These are phyloP conservation scores for Papilio machaon DNA, from an alignment of 1,140 invertebrate species.

Conservation along the genomic window DNA sequence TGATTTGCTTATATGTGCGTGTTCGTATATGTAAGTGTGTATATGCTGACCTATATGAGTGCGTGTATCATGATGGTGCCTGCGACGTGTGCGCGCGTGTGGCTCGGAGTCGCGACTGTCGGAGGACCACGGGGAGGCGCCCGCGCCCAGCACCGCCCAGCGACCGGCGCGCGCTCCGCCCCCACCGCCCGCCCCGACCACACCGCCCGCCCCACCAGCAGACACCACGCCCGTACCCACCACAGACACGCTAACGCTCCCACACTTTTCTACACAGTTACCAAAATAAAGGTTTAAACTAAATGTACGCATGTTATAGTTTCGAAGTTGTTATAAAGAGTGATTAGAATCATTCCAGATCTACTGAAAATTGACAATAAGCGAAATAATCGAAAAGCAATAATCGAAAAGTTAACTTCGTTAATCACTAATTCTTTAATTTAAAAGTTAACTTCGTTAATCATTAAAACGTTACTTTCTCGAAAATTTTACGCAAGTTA, in stretches of 20 bases:
- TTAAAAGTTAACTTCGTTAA: too few species aligned
- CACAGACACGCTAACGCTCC: background rate
- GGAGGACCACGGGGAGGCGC: constrained; percentile 87
- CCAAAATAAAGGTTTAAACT: background rate
- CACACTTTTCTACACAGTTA: constrained; percentile 35
- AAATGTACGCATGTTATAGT: background rate
- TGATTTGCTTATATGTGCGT: too few species aligned
- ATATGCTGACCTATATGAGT: constrained; percentile 45
- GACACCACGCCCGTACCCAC: constrained; percentile 32
- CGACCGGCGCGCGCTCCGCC: constrained; percentile 50
- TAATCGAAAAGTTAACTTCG: too few species aligned
- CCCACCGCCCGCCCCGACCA: constrained; percentile 56
- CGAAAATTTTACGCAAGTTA: too few species aligned
- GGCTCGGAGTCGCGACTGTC: constrained; percentile 86
- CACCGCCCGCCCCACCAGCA: constrained; percentile 40
- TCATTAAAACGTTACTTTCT: too few species aligned
- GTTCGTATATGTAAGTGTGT: constrained; percentile 42
- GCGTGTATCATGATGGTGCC: constrained; percentile 52
- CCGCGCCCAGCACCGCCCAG: constrained; percentile 69
- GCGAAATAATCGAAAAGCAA: too few species aligned
- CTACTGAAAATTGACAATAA: background rate
- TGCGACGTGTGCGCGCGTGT: constrained; percentile 69
- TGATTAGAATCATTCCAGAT: background rate
- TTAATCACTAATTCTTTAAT: too few species aligned
- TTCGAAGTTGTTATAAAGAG: background rate